Conservation (phyloP, 2,888 invertebrate species). For the Colostygia pectinataria region DNA sequence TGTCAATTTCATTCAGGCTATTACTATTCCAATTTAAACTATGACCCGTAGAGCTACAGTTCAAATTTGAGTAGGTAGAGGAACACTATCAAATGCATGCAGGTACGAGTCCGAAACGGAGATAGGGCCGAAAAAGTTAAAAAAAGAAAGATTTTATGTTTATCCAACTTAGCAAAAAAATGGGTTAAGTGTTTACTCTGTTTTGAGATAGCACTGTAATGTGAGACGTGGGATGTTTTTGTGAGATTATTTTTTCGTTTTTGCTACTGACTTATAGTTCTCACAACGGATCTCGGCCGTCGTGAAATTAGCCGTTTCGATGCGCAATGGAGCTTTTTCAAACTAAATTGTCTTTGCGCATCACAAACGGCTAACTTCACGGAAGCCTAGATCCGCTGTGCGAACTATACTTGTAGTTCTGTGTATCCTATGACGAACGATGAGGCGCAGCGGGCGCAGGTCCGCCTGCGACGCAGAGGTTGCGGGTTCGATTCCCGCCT, state of each 20-base stretch:
- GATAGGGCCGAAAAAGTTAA: slow-evolving; percentile 43
- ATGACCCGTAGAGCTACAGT: not conserved
- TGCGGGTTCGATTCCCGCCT: too few species aligned
- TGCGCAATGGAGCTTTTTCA: too few species aligned
- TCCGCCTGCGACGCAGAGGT: too few species aligned
- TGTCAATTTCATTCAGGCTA: slow-evolving; percentile 40
- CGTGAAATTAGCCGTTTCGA: too few species aligned
- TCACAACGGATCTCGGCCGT: too few species aligned
- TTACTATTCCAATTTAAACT: slow-evolving; percentile 17
- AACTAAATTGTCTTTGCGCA: too few species aligned
- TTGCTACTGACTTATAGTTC: slow-evolving; percentile 33
- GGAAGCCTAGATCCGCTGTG: too few species aligned
- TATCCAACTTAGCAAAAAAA: slow-evolving; percentile 59
- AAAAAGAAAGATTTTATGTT: slow-evolving; percentile 62
- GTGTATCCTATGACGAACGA: too few species aligned
- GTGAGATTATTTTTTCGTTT: slow-evolving; percentile 23
- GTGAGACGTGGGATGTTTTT: slow-evolving; percentile 45
- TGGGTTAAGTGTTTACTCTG: slow-evolving; percentile 68
- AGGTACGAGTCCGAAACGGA: slow-evolving; percentile 31
- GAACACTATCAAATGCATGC: slow-evolving; percentile 43
- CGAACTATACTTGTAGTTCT: too few species aligned
- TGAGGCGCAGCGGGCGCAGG: too few species aligned
- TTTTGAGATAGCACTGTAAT: slow-evolving; percentile 62
- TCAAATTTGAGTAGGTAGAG: slow-evolving; percentile 23
- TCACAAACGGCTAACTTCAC: too few species aligned